Conservation (phyloP, 2,797 vertebrate species). For the Parauchenoglanis punctatus region DNA sequence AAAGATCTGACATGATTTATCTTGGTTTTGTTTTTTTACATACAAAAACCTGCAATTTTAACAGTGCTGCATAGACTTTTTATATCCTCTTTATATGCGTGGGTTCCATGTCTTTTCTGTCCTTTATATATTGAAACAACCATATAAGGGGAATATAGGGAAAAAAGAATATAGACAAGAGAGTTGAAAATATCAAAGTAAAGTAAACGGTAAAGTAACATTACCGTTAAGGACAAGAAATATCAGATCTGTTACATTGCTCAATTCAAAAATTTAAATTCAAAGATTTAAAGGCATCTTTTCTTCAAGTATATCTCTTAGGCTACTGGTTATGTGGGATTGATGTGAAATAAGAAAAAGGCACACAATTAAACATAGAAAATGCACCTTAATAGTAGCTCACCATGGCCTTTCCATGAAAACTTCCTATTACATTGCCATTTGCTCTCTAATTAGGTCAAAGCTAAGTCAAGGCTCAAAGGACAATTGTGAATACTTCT, state of each 20-base stretch:
- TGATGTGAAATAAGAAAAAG: neutral
- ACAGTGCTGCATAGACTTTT: neutral
- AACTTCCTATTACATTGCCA: neutral
- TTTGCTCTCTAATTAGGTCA: conserved; percentile 14
- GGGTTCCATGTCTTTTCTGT: neutral
- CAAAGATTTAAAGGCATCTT: neutral
- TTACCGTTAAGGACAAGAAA: neutral
- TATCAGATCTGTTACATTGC: neutral
- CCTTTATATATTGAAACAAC: neutral
- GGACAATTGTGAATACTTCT: neutral
- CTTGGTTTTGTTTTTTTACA: neutral
- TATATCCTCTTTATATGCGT: neutral
- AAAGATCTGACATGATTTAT: neutral
- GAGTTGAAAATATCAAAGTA: neutral
- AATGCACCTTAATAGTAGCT: neutral
- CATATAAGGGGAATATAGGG: neutral
- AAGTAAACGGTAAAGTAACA: neutral
- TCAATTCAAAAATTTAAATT: neutral
- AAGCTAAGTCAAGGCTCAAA: neutral
- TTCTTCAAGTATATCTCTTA: neutral
- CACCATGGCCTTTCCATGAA: neutral
- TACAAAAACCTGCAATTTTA: neutral
- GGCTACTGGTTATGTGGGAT: neutral
- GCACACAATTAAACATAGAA: neutral
- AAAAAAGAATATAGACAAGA: neutral